Conservation (phyloP, 92 coral and sea anemone genomes). For the Scolanthus callimorphus region DNA sequence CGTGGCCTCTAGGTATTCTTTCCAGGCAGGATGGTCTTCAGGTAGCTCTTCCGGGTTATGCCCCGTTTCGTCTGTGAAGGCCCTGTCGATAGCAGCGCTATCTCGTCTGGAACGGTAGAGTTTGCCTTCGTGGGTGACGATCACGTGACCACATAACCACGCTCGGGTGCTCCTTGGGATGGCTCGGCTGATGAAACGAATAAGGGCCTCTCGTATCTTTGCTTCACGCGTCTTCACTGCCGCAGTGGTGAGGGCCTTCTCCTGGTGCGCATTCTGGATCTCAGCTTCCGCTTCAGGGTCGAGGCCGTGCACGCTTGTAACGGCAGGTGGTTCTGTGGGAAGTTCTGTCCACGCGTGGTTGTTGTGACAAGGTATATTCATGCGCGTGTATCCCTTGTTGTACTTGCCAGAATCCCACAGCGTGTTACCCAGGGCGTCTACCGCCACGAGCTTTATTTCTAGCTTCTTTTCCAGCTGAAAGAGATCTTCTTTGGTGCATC, state of each 20-base stretch:
- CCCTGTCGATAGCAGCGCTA: constrained; percentile 7
- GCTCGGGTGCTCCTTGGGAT: constrained; percentile 11
- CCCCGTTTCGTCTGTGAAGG: constrained; percentile 17
- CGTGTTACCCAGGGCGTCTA: constrained; percentile 26
- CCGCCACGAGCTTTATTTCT: constrained; percentile 21
- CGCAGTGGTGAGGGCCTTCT: background rate
- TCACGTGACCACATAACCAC: constrained; percentile 13
- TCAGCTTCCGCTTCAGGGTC: constrained; percentile 13
- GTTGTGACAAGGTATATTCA: constrained; percentile 30
- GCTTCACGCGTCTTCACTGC: constrained; percentile 9
- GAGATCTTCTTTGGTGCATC: constrained; percentile 20
- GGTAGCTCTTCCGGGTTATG: background rate
- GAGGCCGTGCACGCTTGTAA: constrained; percentile 17
- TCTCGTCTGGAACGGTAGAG: background rate
- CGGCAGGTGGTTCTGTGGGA: constrained; percentile 26
- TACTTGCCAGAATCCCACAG: constrained; percentile 42
- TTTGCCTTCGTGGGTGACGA: constrained; percentile 6
- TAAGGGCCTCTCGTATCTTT: constrained; percentile 9
- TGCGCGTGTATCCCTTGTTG: background rate
- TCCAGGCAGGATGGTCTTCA: constrained; percentile 1
- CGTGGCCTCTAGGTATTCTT: constrained; percentile 30
- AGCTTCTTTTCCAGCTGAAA: constrained; percentile 13
- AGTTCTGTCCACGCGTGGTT: constrained; percentile 37
- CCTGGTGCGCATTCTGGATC: background rate
- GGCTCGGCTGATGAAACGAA: constrained; percentile 11